Evolutionary conservation across 2,797 vertebrate species (phyloP).

Genomic region (Balearica regulorum): DNA sequence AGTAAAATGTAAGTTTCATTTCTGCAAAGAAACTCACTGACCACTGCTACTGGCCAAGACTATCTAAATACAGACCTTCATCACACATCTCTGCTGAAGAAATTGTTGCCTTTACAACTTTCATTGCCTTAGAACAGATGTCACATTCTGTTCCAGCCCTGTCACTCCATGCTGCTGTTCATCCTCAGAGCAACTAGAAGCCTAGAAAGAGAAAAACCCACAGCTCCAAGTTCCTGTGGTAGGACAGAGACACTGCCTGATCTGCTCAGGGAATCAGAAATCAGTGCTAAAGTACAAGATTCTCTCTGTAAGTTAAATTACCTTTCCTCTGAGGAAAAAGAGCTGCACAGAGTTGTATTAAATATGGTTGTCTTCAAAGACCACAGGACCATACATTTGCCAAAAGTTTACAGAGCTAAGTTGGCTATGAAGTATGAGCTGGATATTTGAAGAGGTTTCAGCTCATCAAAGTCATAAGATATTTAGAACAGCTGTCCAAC

Average conservation of each 20-base stretch:
- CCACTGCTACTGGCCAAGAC: neutral
- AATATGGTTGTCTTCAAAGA: slow-evolving; percentile 11
- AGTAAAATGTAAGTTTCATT: neutral
- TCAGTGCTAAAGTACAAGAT: neutral
- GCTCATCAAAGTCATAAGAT: slow-evolving; percentile 5
- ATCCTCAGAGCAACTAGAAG: neutral
- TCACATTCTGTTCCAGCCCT: neutral
- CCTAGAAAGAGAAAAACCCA: neutral
- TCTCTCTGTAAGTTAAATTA: neutral
- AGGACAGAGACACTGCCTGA: neutral
- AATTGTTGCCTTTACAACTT: neutral
- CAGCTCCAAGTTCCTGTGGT: neutral
- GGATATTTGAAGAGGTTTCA: neutral
- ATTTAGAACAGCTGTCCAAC: neutral
- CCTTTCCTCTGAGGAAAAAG: neutral
- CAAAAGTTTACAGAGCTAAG: slow-evolving; percentile 1
- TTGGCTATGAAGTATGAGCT: neutral
- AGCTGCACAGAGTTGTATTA: neutral
- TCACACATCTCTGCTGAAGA: neutral
- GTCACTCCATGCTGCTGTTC: neutral
- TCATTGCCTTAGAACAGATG: neutral
- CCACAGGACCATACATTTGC: neutral
- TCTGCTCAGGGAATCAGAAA: neutral
- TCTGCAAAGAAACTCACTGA: neutral
- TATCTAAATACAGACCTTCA: neutral